A percentile compares a stretch with the other conserved stretches of the same genome.
Evolutionary conservation across 2,797 vertebrate species (phyloP).

Genomic region (Sebastes paucispinis): DNA sequence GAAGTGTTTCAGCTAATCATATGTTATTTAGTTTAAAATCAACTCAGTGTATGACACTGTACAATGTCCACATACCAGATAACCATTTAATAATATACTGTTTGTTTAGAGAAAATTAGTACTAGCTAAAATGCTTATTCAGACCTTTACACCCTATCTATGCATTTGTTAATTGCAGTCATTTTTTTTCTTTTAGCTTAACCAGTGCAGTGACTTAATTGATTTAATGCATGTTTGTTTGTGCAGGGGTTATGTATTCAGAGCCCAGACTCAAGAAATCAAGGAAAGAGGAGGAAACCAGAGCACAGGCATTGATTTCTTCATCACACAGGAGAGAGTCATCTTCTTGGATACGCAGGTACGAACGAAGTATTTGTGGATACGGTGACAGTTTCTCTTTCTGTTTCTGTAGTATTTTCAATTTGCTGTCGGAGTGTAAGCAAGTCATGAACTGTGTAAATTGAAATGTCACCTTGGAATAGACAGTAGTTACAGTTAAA

Average conservation of each 20-base stretch:
- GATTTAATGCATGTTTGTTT: conserved; percentile 23
- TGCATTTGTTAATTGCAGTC: background rate
- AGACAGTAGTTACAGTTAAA: background rate
- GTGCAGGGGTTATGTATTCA: conserved; percentile 87
- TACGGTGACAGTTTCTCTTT: background rate
- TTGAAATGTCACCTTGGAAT: background rate
- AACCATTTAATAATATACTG: background rate
- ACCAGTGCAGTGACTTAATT: background rate
- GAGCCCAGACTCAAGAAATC: conserved; percentile 90
- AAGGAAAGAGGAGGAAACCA: conserved; percentile 93
- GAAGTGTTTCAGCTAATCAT: background rate
- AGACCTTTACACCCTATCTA: background rate
- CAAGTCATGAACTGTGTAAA: background rate
- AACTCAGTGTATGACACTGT: background rate
- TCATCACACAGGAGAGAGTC: conserved; percentile 93
- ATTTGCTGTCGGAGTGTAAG: background rate
- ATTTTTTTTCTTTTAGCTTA: background rate
- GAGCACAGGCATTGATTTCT: conserved; percentile 93
- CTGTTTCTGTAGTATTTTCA: background rate
- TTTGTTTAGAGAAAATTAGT: background rate
- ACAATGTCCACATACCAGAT: background rate
- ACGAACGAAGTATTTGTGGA: background rate
- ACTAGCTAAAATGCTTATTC: background rate
- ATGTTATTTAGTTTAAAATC: background rate
- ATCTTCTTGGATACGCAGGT: conserved; percentile 96